phyloP scores from a whole-genome alignment of 2,888 invertebrate genomes.

The Smittia aterrima region DNA sequence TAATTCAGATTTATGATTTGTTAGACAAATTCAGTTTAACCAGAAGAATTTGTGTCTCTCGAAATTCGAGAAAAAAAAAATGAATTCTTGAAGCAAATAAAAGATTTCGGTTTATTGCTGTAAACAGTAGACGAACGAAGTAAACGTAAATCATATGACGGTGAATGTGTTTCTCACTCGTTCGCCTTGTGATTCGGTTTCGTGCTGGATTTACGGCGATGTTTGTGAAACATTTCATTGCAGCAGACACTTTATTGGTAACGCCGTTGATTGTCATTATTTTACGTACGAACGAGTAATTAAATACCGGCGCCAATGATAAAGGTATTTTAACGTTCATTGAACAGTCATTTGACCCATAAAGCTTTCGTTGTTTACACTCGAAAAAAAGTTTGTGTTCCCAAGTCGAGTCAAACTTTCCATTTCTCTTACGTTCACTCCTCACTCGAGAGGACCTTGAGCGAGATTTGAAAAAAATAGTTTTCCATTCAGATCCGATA shows the following conservation, averaged over 20 bases:
- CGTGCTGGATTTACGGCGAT: not conserved
- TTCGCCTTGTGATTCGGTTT: not conserved
- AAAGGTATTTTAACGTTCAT: not conserved
- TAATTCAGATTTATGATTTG: constrained; percentile 11
- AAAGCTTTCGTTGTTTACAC: not conserved
- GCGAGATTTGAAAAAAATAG: not conserved
- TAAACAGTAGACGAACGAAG: not conserved
- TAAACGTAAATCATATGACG: constrained; percentile 1
- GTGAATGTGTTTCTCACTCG: not conserved
- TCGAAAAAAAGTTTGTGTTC: not conserved
- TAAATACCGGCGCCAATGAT: not conserved
- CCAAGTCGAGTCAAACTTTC: not conserved
- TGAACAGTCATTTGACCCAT: not conserved
- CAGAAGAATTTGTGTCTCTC: not conserved
- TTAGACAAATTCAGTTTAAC: constrained; percentile 9
- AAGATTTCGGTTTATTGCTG: constrained; percentile 11
- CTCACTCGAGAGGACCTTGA: constrained; percentile 3
- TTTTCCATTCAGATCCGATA: not conserved
- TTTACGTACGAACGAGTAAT: not conserved
- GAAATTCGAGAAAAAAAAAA: not conserved
- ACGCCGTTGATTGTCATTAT: not conserved
- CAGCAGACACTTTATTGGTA: constrained; percentile 8
- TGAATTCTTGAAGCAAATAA: not conserved
- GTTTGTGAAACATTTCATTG: not conserved
- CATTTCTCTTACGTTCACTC: not conserved